Evolutionary conservation across 2,797 vertebrate genomes (phyloP).

Genomic region (Lagorchestes hirsutus): DNA sequence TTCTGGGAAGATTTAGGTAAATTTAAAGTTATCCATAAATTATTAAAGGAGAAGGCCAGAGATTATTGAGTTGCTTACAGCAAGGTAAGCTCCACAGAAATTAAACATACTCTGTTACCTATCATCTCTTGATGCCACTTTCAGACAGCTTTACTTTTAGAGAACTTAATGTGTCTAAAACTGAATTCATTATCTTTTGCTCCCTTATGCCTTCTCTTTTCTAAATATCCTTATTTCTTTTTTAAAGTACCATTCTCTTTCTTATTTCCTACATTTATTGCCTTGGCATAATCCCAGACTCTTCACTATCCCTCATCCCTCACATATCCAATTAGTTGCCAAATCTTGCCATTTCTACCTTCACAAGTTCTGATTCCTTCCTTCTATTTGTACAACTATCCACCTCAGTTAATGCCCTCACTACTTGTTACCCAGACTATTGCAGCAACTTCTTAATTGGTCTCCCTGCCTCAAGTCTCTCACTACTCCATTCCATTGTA

Average conservation of each 20-base stretch:
- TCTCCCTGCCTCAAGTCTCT: not conserved
- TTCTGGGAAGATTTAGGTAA: not conserved
- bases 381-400: not conserved
- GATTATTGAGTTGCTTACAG: not conserved
- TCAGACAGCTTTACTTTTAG: not conserved
- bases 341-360: not conserved
- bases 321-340: not conserved
- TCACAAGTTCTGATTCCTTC: not conserved
- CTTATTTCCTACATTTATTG: not conserved
- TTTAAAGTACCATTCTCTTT: not conserved
- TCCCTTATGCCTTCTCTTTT: not conserved
- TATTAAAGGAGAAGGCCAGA: not conserved
- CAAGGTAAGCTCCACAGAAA: not conserved
- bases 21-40: not conserved
- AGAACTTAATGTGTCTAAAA: not conserved
- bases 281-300: not conserved
- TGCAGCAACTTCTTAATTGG: not conserved
- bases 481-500: not conserved
- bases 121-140: not conserved
- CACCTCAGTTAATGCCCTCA: not conserved
- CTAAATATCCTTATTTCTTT: not conserved
- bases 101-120: not conserved
- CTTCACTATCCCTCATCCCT: not conserved
- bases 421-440: not conserved
- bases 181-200: not conserved